Evolutionary conservation across 2,113 vertebrate genomes (phyloP).

Genomic region (Barbus barbus): DNA sequence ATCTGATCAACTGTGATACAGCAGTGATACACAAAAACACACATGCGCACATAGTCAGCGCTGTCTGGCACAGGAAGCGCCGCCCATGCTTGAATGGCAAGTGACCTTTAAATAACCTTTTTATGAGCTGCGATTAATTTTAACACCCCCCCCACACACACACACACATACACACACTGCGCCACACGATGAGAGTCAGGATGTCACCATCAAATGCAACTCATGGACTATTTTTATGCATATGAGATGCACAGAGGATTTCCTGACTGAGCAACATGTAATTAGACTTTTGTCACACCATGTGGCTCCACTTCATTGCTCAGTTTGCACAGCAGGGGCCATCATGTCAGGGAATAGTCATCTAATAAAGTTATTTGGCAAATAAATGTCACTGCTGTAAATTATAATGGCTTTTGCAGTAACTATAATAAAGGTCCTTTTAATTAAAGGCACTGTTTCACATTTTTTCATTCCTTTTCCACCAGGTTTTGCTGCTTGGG

Average conservation of each 20-base stretch:
- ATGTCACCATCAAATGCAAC: constrained; percentile 10
- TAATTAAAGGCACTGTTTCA: background rate
- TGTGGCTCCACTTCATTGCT: background rate
- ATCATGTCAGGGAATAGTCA: background rate
- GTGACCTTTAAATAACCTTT: constrained; percentile 39
- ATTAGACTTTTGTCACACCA: background rate
- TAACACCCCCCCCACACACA: too few relatives aligned
- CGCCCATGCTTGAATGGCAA: background rate
- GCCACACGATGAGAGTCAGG: background rate
- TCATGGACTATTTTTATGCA: background rate
- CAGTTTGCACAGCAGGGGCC: background rate
- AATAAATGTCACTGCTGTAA: background rate
- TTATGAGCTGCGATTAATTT: background rate
- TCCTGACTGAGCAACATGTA: too few relatives aligned
- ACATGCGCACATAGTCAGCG: background rate
- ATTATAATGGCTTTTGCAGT: too few relatives aligned
- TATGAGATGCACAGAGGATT: background rate
- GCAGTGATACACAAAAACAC: background rate
- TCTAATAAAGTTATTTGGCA: background rate
- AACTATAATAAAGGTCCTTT: background rate
- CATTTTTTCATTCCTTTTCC: constrained; percentile 2
- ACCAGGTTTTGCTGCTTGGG: constrained; percentile 57
- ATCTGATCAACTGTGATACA: background rate
- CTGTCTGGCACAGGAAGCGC: background rate
- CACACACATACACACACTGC: too few relatives aligned